Evolutionary conservation across 37 sponge, comb jelly and placozoan genomes (phyloP).

Genomic region (Beroe forskalii): DNA sequence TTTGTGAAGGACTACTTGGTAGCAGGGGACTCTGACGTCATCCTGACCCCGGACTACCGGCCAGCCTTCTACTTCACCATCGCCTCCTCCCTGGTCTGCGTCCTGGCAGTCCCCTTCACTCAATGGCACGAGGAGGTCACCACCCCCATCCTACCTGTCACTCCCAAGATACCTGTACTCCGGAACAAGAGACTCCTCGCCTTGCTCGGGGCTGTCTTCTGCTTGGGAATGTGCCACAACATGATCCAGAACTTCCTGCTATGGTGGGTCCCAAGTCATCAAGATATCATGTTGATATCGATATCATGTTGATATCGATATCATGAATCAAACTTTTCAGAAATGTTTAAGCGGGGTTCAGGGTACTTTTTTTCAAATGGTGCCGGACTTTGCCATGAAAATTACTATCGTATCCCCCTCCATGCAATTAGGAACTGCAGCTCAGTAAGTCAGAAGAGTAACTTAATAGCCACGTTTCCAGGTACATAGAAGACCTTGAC

Average conservation of each 20-base stretch:
- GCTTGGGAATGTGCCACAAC: conserved; percentile 47
- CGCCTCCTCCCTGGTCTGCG: conserved; percentile 31
- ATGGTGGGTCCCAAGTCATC: neutral
- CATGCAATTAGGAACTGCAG: too few relatives aligned
- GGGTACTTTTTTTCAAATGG: too few relatives aligned
- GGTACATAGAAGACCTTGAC: conserved; percentile 40
- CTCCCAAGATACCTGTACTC: conserved; percentile 32
- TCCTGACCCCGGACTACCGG: conserved; percentile 50
- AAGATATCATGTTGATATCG: neutral
- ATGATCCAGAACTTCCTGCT: conserved; percentile 57
- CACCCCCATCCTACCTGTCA: neutral
- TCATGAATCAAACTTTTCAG: too few relatives aligned
- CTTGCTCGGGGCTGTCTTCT: conserved; percentile 20
- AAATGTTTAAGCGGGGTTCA: too few relatives aligned
- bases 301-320: neutral
- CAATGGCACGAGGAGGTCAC: neutral
- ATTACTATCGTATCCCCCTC: too few relatives aligned
- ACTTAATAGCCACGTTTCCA: too few relatives aligned
- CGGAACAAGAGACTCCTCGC: conserved; percentile 34
- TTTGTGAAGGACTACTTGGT: conserved; percentile 55
- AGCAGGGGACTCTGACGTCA: neutral
- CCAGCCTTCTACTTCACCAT: conserved; percentile 51
- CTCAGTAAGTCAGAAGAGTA: too few relatives aligned
- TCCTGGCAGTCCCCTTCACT: conserved; percentile 6
- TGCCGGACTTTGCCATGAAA: too few relatives aligned